A percentile compares a stretch with the other conserved stretches of the same genome.
These are phyloP conservation scores for Agrochola lychnidis DNA, from an alignment of 2,888 invertebrate genomes.

Conservation along the genomic window DNA sequence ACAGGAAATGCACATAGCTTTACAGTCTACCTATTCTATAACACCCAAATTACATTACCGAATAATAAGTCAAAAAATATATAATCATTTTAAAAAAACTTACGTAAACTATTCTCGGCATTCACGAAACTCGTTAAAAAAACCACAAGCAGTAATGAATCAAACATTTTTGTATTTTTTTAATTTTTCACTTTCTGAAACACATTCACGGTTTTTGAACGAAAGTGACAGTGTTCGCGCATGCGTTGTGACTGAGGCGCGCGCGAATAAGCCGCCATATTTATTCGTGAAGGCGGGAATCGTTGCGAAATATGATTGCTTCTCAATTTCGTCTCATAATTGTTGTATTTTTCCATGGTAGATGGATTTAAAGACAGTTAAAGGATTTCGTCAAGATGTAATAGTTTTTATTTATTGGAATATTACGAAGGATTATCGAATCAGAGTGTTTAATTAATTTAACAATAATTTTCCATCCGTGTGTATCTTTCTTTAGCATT, in stretches of 20 bases:
- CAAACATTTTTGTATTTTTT: conserved; percentile 62
- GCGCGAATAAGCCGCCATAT: conserved; percentile 68
- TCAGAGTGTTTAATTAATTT: background rate
- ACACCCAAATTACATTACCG: background rate
- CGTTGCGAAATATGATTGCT: conserved; percentile 64
- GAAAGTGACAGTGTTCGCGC: conserved; percentile 65
- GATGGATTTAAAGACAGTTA: conserved; percentile 20
- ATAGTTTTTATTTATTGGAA: background rate
- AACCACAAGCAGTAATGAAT: conserved; percentile 66
- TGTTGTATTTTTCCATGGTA: conserved; percentile 62
- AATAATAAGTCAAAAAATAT: background rate
- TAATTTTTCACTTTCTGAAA: conserved; percentile 56
- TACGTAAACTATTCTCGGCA: conserved; percentile 72
- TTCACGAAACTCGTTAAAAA: conserved; percentile 65
- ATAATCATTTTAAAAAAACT: conserved; percentile 53
- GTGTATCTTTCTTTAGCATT: conserved; percentile 5
- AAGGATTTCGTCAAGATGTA: background rate
- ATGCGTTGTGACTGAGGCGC: conserved; percentile 68
- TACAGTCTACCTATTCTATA: conserved; percentile 3
- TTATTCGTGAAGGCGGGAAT: conserved; percentile 65
- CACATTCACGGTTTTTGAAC: conserved; percentile 60
- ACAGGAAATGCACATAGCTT: conserved; percentile 4
- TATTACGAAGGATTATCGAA: background rate
- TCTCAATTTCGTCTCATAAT: conserved; percentile 59
- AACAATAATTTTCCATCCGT: background rate